Conservation (phyloP, 2,113 vertebrate genomes). For the Micromys minutus region DNA sequence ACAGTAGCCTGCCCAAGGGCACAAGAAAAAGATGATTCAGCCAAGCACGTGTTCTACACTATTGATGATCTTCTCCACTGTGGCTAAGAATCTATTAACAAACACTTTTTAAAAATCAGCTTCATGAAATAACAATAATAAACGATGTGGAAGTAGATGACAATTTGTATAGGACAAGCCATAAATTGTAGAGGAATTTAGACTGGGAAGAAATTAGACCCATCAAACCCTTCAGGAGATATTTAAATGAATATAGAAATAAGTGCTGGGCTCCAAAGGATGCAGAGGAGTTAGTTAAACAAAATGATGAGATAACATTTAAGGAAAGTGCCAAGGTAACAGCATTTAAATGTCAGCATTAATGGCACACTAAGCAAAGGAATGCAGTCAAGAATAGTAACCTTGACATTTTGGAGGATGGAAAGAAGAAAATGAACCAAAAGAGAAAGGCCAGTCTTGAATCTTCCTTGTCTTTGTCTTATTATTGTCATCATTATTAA, state of each 20-base stretch:
- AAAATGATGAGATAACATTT: not conserved
- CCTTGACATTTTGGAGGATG: not conserved
- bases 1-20: not conserved
- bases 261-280: not conserved
- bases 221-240: not conserved
- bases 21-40: not conserved
- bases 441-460: slow-evolving; percentile 1
- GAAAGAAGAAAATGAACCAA: slow-evolving; percentile 15
- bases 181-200: not conserved
- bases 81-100: not conserved
- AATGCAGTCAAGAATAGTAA: slow-evolving; percentile 40
- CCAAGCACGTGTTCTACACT: not conserved
- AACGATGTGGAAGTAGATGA: not conserved
- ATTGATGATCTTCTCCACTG: not conserved
- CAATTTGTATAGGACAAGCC: not conserved
- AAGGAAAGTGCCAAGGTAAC: not conserved
- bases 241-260: not conserved
- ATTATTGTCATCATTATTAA: not conserved
- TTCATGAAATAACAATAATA: not conserved
- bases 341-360: slow-evolving; percentile 21
- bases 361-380: not conserved
- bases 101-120: not conserved
- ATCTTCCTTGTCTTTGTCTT: not conserved
- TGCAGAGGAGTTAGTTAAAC: not conserved
- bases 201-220: not conserved